A percentile compares a stretch with the other conserved stretches of the same genome.
phyloP scores from a whole-genome alignment of 2,888 invertebrate genomes.

The Ctenicera cuprea region DNA sequence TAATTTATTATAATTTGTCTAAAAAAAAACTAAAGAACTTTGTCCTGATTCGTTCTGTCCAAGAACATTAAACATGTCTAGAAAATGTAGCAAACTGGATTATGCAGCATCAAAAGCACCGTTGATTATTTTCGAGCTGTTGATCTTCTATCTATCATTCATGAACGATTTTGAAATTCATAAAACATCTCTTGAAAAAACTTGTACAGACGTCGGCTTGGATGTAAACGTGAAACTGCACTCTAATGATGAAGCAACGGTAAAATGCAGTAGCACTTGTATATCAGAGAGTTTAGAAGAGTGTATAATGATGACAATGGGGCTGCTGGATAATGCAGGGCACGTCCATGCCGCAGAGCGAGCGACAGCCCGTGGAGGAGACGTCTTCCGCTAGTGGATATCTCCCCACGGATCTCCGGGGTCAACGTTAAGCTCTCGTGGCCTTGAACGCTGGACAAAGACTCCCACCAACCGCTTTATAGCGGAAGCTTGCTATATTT shows the following conservation, averaged over 20 bases:
- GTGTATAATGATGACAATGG: slow-evolving; percentile 48
- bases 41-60: too few species aligned
- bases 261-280: slow-evolving; percentile 50
- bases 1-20: too few species aligned
- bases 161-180: slow-evolving; percentile 27
- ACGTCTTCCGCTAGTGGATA: slow-evolving; percentile 56
- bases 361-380: slow-evolving; percentile 53
- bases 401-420: slow-evolving; percentile 55
- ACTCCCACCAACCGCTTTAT: slow-evolving; percentile 56
- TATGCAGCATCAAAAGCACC: background rate
- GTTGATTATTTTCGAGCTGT: background rate
- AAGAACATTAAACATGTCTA: too few species aligned
- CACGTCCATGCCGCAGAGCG: slow-evolving; percentile 49
- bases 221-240: slow-evolving; percentile 47
- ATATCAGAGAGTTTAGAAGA: slow-evolving; percentile 51
- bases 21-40: too few species aligned
- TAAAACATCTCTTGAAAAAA: slow-evolving; percentile 41
- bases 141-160: background rate
- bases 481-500: slow-evolving; percentile 56
- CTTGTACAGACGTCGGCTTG: slow-evolving; percentile 45
- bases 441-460: slow-evolving; percentile 56
- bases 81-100: background rate
- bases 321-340: slow-evolving; percentile 49
- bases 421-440: slow-evolving; percentile 56
- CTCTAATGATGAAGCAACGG: slow-evolving; percentile 54